Evolutionary conservation across 2,797 vertebrate genomes (phyloP).

Genomic region (Onychomys leucogaster): DNA sequence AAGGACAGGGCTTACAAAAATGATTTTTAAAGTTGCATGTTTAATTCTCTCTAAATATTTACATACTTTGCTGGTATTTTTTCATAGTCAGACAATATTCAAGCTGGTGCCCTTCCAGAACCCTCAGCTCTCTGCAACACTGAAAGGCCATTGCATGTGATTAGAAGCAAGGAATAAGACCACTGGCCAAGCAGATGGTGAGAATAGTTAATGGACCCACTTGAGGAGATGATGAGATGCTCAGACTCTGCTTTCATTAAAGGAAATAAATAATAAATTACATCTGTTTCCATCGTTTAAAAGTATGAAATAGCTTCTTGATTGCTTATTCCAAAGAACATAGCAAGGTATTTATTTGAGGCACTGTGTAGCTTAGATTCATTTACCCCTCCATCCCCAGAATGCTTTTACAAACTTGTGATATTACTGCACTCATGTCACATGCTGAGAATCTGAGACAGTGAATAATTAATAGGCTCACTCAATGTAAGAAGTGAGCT

Average conservation of each 20-base stretch:
- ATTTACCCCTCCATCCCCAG: background rate
- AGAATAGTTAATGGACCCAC: slow-evolving; percentile 85
- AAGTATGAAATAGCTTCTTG: slow-evolving; percentile 53
- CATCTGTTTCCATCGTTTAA: slow-evolving; percentile 77
- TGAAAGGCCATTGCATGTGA: slow-evolving; percentile 66
- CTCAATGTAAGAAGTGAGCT: background rate
- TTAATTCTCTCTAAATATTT: slow-evolving; percentile 38
- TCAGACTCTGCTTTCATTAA: slow-evolving; percentile 56
- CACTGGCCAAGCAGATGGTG: slow-evolving; percentile 84
- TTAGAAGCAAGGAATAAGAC: slow-evolving; percentile 61
- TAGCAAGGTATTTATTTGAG: slow-evolving; percentile 38
- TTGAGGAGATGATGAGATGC: slow-evolving; percentile 81
- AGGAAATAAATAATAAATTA: slow-evolving; percentile 81
- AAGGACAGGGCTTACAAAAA: background rate
- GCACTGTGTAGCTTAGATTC: background rate
- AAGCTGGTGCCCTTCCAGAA: slow-evolving; percentile 63
- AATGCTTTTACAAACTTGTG: background rate
- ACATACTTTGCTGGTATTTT: slow-evolving; percentile 34
- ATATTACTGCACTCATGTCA: slow-evolving; percentile 1
- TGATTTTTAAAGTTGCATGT: slow-evolving; percentile 38
- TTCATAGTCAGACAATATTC: background rate
- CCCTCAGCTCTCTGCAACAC: slow-evolving; percentile 38
- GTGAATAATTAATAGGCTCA: background rate
- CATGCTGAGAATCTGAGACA: background rate
- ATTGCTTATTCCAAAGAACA: slow-evolving; percentile 32